Conservation (phyloP, 2,888 invertebrate genomes). For the Gryllus longicercus region DNA sequence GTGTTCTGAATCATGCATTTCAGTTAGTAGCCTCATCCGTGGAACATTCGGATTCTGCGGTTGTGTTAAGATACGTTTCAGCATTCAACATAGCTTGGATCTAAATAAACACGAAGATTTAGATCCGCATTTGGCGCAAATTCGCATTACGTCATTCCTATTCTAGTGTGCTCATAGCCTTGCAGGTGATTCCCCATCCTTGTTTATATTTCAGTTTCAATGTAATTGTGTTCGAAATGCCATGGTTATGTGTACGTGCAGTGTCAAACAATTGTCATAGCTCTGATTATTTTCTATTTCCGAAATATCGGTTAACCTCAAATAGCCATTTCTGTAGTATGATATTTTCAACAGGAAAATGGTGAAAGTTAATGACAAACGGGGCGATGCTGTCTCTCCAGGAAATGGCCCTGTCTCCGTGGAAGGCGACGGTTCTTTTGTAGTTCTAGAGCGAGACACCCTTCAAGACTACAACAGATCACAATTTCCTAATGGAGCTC, state of each 20-base stretch:
- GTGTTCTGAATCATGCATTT: too few relatives aligned
- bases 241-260: too few relatives aligned
- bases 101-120: too few relatives aligned
- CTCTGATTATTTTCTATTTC: neutral
- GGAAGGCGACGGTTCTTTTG: conserved; percentile 43
- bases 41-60: too few relatives aligned
- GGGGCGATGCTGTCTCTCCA: neutral
- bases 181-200: neutral
- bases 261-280: neutral
- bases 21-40: too few relatives aligned
- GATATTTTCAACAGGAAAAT: conserved; percentile 18
- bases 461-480: conserved; percentile 19
- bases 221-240: neutral
- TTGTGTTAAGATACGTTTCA: too few relatives aligned
- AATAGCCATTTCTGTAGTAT: too few relatives aligned
- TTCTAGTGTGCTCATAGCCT: neutral
- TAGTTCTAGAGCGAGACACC: conserved; percentile 41
- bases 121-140: too few relatives aligned
- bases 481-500: neutral
- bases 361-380: conserved; percentile 31
- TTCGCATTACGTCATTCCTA: neutral
- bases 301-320: neutral
- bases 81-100: too few relatives aligned
- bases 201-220: neutral
- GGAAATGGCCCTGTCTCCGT: conserved; percentile 25